These are phyloP conservation scores for Drosophila multiciliata DNA, from an alignment of 2,888 invertebrate species.

Conservation along the genomic window DNA sequence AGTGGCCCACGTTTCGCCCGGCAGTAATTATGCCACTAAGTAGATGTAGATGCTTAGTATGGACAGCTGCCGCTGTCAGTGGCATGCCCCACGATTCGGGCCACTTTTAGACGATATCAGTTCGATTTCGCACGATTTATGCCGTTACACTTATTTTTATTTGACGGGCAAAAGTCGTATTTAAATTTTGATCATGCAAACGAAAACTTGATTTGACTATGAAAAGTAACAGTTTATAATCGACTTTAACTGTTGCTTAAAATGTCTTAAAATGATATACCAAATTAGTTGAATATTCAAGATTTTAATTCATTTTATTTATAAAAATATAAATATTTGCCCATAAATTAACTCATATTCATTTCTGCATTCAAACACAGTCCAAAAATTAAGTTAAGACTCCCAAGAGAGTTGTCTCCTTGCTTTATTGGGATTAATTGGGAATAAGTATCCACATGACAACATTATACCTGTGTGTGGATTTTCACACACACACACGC, in stretches of 20 bases:
- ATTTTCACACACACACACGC: not conserved
- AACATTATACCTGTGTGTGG: conserved; percentile 21
- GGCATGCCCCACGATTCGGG: conserved; percentile 24
- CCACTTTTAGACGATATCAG: conserved; percentile 2
- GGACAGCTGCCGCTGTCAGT: conserved; percentile 55
- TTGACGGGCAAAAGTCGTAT: not conserved
- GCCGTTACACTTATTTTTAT: not conserved
- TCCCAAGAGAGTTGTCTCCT: conserved; percentile 27
- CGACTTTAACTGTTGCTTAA: not conserved
- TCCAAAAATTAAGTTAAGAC: conserved; percentile 31
- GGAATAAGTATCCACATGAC: conserved; percentile 58
- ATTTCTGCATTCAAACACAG: conserved; percentile 8
- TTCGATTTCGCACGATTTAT: conserved; percentile 35
- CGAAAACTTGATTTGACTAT: not conserved
- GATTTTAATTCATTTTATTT: not conserved
- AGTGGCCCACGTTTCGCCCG: conserved; percentile 53
- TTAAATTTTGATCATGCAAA: conserved; percentile 28
- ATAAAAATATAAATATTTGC: not conserved
- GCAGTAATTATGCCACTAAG: conserved; percentile 63
- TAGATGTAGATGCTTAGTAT: conserved; percentile 60
- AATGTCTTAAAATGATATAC: not conserved
- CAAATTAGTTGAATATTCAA: not conserved
- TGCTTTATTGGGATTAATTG: conserved; percentile 75
- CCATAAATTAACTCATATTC: conserved; percentile 3
- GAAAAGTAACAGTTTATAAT: not conserved